Percentiles rank a stretch among this genome's conserved stretches.
Conservation (phyloP, 1,140 invertebrate genomes). For the Ceratina japonica region DNA sequence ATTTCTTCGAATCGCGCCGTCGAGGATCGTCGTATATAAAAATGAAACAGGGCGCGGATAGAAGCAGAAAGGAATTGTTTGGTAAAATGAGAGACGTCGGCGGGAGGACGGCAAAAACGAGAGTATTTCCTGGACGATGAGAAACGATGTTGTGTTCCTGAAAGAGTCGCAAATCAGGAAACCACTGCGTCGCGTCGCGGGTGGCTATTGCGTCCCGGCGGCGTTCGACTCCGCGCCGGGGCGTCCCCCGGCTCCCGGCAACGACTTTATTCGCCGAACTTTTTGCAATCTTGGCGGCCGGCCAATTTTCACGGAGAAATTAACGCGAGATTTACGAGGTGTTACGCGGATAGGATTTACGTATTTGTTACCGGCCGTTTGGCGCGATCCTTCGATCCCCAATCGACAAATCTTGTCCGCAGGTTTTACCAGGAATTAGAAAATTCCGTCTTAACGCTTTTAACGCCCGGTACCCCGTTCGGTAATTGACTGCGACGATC, state of each 20-base stretch:
- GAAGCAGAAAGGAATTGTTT: no score
- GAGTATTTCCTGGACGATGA: constrained; percentile 15
- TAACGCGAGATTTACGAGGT: constrained; percentile 61
- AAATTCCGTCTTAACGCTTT: no score
- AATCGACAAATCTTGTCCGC: constrained; percentile 14
- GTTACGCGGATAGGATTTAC: constrained; percentile 52
- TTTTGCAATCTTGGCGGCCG: constrained; percentile 36
- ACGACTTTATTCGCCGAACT: constrained; percentile 50
- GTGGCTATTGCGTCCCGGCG: neutral
- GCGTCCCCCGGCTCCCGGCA: neutral
- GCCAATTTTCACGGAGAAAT: constrained; percentile 58
- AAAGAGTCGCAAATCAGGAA: constrained; percentile 44
- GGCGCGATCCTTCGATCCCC: constrained; percentile 33
- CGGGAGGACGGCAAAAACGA: neutral
- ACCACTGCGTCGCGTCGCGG: neutral
- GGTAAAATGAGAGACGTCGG: no score
- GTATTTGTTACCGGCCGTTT: constrained; percentile 56
- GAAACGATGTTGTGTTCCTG: constrained; percentile 23
- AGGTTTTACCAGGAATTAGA: no score
- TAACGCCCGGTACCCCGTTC: no score
- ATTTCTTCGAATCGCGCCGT: no score
- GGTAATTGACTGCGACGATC: no score
- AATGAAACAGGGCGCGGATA: no score
- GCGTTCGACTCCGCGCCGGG: constrained; percentile 17
- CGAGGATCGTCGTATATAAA: no score